Percentiles rank a stretch among this genome's conserved stretches.
Conservation (phyloP, 2,888 invertebrate species). For the Eupithecia subfuscata region DNA sequence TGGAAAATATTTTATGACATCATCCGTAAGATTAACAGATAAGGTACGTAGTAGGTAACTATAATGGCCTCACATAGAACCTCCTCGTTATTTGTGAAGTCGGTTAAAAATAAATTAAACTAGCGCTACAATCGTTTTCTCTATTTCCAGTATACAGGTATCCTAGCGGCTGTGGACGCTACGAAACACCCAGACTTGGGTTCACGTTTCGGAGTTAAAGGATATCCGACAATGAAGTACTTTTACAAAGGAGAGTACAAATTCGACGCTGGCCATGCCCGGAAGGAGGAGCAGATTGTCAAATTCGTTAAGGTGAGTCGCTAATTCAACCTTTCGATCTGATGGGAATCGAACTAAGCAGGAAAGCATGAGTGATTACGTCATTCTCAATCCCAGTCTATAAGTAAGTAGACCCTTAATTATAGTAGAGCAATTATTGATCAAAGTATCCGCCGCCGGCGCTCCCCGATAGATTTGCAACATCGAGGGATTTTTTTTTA, state of each 20-base stretch:
- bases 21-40: too few relatives aligned
- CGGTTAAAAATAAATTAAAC: not conserved
- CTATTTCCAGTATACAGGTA: conserved; percentile 85
- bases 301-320: conserved; percentile 88
- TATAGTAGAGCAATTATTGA: too few relatives aligned
- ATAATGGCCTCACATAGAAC: too few relatives aligned
- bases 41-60: too few relatives aligned
- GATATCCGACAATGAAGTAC: conserved; percentile 92
- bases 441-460: too few relatives aligned
- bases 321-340: not conserved
- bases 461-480: too few relatives aligned
- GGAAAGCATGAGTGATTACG: too few relatives aligned
- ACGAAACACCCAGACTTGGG: conserved; percentile 89
- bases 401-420: too few relatives aligned
- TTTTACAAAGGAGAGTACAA: conserved; percentile 90
- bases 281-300: conserved; percentile 90
- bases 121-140: not conserved
- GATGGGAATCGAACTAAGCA: too few relatives aligned
- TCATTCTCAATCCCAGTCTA: too few relatives aligned
- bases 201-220: conserved; percentile 88
- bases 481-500: too few relatives aligned
- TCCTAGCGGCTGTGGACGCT: conserved; percentile 93
- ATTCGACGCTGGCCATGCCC: conserved; percentile 90
- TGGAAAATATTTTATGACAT: not conserved
- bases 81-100: too few relatives aligned